These are phyloP conservation scores for Gymnocheta viridis DNA, from an alignment of 2,888 invertebrate genomes.

Conservation along the genomic window DNA sequence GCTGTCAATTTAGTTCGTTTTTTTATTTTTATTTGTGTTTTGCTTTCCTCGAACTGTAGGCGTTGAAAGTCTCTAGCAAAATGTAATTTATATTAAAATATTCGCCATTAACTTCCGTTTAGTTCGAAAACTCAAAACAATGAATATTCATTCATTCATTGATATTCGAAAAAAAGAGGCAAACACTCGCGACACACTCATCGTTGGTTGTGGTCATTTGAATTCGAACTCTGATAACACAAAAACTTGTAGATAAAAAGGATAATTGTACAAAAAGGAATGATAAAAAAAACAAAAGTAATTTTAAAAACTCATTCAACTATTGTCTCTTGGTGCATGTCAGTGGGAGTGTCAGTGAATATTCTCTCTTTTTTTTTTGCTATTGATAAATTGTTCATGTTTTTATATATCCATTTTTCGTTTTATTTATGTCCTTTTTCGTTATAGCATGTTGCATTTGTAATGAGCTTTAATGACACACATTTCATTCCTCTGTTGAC, in stretches of 20 bases:
- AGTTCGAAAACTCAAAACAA: slow-evolving; percentile 17
- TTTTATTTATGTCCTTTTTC: slow-evolving; percentile 14
- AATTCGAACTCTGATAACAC: slow-evolving; percentile 15
- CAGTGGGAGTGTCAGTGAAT: background rate
- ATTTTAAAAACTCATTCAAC: slow-evolving; percentile 28
- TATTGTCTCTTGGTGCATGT: background rate
- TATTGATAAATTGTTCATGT: slow-evolving; percentile 14
- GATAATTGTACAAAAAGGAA: slow-evolving; percentile 20
- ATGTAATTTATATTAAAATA: slow-evolving; percentile 53
- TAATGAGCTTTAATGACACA: slow-evolving; percentile 62
- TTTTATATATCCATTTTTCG: background rate
- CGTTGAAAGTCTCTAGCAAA: slow-evolving; percentile 50
- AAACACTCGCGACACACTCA: slow-evolving; percentile 20
- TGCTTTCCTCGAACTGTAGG: slow-evolving; percentile 49
- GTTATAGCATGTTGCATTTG: slow-evolving; percentile 64
- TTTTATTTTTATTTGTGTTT: background rate
- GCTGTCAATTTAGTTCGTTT: background rate
- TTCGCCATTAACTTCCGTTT: slow-evolving; percentile 39
- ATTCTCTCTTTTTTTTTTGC: slow-evolving; percentile 26
- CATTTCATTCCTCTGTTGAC: background rate
- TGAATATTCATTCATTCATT: slow-evolving; percentile 34
- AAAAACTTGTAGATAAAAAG: background rate
- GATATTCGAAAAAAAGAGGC: slow-evolving; percentile 27
- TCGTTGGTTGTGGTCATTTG: slow-evolving; percentile 23
- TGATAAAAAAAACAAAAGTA: background rate